Base-by-base conservation (phyloP, 2,888 invertebrate genomes). In the Oeneis ivallda region DNA sequence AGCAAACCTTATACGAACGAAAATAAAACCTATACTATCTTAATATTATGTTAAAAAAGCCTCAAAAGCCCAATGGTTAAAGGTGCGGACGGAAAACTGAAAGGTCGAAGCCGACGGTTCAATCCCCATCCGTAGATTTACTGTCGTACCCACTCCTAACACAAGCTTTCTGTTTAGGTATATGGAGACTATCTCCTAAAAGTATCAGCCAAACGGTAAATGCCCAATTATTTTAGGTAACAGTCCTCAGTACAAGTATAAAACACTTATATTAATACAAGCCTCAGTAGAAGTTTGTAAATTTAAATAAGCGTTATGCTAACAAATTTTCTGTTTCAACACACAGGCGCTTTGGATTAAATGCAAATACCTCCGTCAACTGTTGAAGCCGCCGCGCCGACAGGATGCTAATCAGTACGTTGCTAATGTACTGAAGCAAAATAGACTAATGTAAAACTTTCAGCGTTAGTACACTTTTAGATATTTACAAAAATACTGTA, bases 331-430 rank as follows among this genome's bases (percentile, higher is more conserved):
- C 61, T 26, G 41, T 61, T 61, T 61, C 41, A 61, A 41, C 61
- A 52, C 61, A 17, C 50, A 41, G 50, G 19, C 17, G 50, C 39
- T 50, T 57, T 60, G 39, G 61, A 61, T 52, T 61, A 26, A 61
- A 61, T 61, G 61, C 50, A 52, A 61, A 61, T 60, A 60, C 50
- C 37, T 34, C 50, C 60, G 60, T 50, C 61, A 61, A 61, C 52
- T 52, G 61, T 61, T 61, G 52, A 59, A 49, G 59, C 59, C 37
- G 52, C 61, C 17, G 34, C 26, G 52, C 15, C 50, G 41, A 41
- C 50, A 34, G 50, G 50, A 61, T 52, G 50, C 61, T 61, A 61
- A 61, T 52, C 52, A 61, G 50, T 15, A 52, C 52, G 61, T 17
- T 61, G 41, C 41, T 61, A 61, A 50, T 26, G 39, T 61, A 61